Evolutionary conservation across 2,113 vertebrate genomes (phyloP), one percentile per base, ranked within the genome.

Genomic region (Rhagologus leucostigma): DNA sequence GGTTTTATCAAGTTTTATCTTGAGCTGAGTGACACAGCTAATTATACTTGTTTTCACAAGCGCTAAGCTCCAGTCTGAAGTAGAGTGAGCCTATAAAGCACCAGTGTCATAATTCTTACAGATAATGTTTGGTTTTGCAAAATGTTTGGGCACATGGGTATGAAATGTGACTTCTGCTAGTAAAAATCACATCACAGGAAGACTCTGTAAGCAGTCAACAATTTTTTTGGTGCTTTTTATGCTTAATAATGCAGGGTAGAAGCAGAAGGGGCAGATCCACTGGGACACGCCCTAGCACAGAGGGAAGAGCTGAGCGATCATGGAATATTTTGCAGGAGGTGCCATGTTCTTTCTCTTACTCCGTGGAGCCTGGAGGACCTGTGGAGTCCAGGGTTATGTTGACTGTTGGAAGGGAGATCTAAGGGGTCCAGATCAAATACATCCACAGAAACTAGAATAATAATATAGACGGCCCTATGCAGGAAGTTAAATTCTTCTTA

Each of bases 11-110:
- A 70, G 60, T 90, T 93, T 96, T 90, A 86, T 87, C 80, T 78
- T 42, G 32, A 84, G 73, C 41, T 90, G 68, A 90, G 90, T 84
- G 88, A 77, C 76, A 88, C 60, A 74, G 67, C 32, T 96, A 81
- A 94, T 93, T 90, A 90, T 78, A 93, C 64, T 85, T 84, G 53
- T 84, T 97, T 88, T 86, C 88, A 87, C 41, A 89, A 89, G 69
- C 90, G 13, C 68, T 23, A 23, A 64, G 73, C n/a, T 90, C 56
- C 53, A 77, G 29, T 73, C 56, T 74, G 90, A 71, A 63, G 56
- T 30, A 39, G 27, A 83, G 22, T 17, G 27, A 92, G 53, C 35
- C 26, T 67, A 68, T 70, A 78, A 90, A 90, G 13, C 42, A 64
- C 17, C 24, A 74, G 75, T 62, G 39, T 47, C 52, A 84, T 63